Conservation (phyloP, 1,140 invertebrate species). For the Acyrthosiphon pisum region DNA sequence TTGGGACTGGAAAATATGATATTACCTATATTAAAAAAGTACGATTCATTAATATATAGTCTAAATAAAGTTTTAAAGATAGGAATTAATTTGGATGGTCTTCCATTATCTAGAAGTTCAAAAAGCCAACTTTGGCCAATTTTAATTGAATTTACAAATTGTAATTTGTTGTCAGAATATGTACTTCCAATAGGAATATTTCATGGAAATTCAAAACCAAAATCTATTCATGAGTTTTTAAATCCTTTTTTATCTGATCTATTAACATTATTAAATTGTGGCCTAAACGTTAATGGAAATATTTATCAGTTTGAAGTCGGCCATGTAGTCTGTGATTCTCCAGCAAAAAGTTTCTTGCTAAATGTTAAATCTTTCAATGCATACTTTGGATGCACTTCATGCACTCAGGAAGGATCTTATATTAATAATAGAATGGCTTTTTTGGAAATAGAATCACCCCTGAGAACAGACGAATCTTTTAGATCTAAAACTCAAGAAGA, state of each 20-base stretch:
- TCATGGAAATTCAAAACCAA: background rate
- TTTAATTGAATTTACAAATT: background rate
- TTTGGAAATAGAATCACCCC: background rate
- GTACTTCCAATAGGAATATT: background rate
- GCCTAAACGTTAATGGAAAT: background rate
- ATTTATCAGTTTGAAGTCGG: background rate
- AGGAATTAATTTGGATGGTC: constrained; percentile 23
- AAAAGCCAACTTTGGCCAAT: background rate
- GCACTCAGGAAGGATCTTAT: background rate
- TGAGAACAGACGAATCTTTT: background rate
- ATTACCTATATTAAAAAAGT: background rate
- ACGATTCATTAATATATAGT: constrained; percentile 61
- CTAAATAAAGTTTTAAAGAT: constrained; percentile 64
- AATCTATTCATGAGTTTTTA: background rate
- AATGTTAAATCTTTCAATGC: background rate
- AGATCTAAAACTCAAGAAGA: background rate
- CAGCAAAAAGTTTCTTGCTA: background rate
- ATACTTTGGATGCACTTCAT: constrained; percentile 16
- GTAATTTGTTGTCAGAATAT: background rate
- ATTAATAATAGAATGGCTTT: background rate
- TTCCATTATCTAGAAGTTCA: background rate
- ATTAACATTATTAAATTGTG: background rate
- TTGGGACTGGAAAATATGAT: constrained; percentile 2
- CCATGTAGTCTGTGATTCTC: no score
- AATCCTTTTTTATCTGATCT: background rate